A percentile compares a stretch with the other conserved stretches of the same genome.
Conservation (phyloP, 2,113 vertebrate genomes). For the Clinocottus analis region DNA sequence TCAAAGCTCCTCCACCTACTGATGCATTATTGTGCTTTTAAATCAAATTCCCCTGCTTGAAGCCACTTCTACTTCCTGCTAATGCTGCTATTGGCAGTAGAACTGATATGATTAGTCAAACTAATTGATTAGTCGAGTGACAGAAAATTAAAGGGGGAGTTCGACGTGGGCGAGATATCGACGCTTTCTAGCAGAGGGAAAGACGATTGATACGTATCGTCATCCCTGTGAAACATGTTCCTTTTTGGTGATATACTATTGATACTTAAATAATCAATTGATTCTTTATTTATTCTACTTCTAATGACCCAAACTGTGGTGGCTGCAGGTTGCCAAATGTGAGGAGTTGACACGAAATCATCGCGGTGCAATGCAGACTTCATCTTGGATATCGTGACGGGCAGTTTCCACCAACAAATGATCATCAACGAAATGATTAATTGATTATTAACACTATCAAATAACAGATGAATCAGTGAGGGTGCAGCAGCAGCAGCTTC, state of each 20-base stretch:
- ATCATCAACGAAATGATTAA: background rate
- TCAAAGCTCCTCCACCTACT: background rate
- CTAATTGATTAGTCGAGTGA: background rate
- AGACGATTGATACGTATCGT: background rate
- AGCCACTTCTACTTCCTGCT: background rate
- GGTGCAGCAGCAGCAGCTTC: background rate
- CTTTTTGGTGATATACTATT: background rate
- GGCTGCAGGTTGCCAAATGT: background rate
- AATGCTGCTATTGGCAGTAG: background rate
- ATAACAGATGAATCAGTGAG: background rate
- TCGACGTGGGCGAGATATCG: background rate
- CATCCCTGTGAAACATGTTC: background rate
- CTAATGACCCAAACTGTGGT: no score
- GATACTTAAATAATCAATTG: background rate
- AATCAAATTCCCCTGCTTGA: background rate
- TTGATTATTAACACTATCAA: background rate
- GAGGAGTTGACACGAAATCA: background rate
- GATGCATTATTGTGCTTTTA: background rate
- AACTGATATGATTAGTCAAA: background rate
- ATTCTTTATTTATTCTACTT: background rate
- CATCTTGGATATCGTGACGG: background rate
- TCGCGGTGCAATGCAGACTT: background rate
- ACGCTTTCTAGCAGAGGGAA: background rate
- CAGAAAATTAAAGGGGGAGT: background rate
- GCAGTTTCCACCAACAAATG: background rate